Evolutionary conservation across 30 jellyfish, hydroid and myxozoan species (phyloP).

Genomic region (Hydractinia echinata): DNA sequence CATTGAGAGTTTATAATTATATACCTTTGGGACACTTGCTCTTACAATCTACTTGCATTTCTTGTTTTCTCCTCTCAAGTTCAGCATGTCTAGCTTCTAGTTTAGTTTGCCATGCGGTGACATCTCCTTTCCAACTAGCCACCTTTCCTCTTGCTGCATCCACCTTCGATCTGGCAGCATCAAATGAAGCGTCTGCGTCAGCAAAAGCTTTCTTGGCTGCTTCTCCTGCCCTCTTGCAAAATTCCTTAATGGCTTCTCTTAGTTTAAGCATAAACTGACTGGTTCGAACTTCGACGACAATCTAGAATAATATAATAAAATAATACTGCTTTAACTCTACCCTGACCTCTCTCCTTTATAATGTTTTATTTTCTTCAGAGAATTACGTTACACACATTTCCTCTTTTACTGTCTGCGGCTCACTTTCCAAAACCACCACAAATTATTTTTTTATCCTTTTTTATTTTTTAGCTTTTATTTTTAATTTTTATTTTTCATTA

Average conservation of each 20-base stretch:
- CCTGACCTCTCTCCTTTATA: too few species aligned
- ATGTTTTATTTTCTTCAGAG: too few species aligned
- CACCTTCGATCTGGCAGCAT: constrained; percentile 3
- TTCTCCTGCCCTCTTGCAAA: constrained; percentile 14
- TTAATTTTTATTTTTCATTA: too few species aligned
- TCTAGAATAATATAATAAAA: too few species aligned
- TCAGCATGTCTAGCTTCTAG: neutral
- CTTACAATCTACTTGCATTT: constrained; percentile 12
- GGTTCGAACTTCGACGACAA: too few species aligned
- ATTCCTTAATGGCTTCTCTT: constrained; percentile 9
- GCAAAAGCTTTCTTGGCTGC: constrained; percentile 11
- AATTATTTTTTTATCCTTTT: too few species aligned
- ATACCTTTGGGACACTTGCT: constrained; percentile 3
- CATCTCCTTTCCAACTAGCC: neutral
- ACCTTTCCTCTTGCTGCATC: neutral
- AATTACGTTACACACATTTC: too few species aligned
- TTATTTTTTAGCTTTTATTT: too few species aligned
- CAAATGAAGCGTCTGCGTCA: constrained; percentile 34
- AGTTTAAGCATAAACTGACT: neutral
- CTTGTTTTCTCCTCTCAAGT: neutral
- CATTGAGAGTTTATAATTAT: too few species aligned
- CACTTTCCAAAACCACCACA: too few species aligned
- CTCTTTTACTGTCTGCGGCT: too few species aligned
- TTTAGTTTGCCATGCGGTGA: neutral
- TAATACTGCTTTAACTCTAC: too few species aligned